Conservation (phyloP, 2,888 invertebrate genomes). For the Tetheella fluctuosa region DNA sequence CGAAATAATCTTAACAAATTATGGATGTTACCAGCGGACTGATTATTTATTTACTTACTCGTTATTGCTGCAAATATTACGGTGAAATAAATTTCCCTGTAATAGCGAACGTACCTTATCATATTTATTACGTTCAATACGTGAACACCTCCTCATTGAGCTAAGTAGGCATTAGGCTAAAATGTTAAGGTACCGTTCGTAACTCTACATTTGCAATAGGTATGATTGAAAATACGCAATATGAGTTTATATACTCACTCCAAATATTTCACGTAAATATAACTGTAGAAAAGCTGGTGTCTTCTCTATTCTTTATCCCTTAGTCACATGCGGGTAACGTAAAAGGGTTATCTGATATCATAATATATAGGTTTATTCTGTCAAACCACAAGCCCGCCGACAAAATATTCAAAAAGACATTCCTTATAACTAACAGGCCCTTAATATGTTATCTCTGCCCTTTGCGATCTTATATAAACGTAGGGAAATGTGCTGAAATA, state of each 20-base stretch:
- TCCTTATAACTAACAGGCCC: not conserved
- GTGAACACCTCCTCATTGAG: too few relatives aligned
- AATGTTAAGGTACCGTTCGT: too few relatives aligned
- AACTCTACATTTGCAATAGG: too few relatives aligned
- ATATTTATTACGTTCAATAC: too few relatives aligned
- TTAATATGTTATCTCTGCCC: not conserved
- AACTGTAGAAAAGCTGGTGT: not conserved
- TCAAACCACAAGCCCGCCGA: slow-evolving; percentile 1
- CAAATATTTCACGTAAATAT: not conserved
- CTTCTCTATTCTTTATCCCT: not conserved
- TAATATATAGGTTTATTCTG: slow-evolving; percentile 1
- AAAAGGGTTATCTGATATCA: slow-evolving; percentile 7
- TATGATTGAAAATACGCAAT: too few relatives aligned
- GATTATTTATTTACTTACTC: not conserved
- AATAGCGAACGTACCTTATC: not conserved
- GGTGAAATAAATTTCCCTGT: not conserved
- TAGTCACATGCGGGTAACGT: not conserved
- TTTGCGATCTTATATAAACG: not conserved
- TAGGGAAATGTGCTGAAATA: not conserved
- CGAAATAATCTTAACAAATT: not conserved
- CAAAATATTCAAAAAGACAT: slow-evolving; percentile 9
- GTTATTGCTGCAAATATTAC: not conserved
- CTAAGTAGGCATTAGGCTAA: too few relatives aligned
- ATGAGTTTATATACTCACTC: too few relatives aligned
- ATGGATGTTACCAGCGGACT: not conserved